Evolutionary conservation across 2,797 vertebrate species (phyloP), one percentile per base, ranked within the genome.

Genomic region (Scyliorhinus canicula): DNA sequence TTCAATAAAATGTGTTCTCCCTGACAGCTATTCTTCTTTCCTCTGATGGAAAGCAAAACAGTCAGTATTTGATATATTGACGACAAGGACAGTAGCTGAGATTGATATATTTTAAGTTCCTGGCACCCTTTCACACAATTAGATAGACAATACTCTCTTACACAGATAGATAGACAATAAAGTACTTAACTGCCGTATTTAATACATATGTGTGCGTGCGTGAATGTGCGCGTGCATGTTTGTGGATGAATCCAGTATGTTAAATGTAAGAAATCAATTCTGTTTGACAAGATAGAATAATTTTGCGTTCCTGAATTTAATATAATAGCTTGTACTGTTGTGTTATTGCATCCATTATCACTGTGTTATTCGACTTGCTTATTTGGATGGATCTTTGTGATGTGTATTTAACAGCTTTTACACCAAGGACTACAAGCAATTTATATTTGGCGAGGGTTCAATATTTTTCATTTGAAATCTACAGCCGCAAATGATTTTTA

Each of bases 281-380:
- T 74, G 31, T 74, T 35, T 55, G 93, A 94, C 93, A 94, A 71
- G 65, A 71, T 47, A 47, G 65, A 69, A 93, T 19, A 71, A 28
- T 19, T 52, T 52, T 52, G 63, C 35, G 31, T 71, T 93, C 31
- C 35, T 71, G 44, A 69, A 69, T 50, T 71, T 94, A 65, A 6
- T 19, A 69, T 52, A 71, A n/a, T 24, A 71, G 47, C 65, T 50
- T n/a, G n/a, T 12, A n/a, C 65, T 94, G 67, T 74, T 74, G 67
- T 74, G 93, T 47, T 94, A 94, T 71, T 94, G 67, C 50, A 67
- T 94, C 67, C 31, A 52, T 71, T 71, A 55, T 94, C 47, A 52
- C 47, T 94, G 19, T 31, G 74, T 74, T 71, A 93, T 50, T 44
- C 28, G 44, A 67, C 65, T 14, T 93, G 63, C 28, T 69, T 93